Evolutionary conservation across 2,888 invertebrate genomes (phyloP).

Genomic region (Steinernema hermaphroditum): DNA sequence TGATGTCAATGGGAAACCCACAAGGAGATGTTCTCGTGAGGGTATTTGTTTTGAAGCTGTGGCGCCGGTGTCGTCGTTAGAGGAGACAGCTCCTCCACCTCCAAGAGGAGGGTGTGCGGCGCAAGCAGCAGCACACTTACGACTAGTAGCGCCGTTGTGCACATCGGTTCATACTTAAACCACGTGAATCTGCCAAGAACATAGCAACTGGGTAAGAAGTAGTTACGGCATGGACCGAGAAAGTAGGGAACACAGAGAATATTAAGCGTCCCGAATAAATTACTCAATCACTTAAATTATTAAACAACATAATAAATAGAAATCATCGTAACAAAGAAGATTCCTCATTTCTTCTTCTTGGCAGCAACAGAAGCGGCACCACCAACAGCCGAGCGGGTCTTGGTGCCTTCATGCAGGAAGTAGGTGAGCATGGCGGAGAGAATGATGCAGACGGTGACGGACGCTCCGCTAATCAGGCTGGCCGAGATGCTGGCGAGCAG

Average conservation of each 20-base stretch:
- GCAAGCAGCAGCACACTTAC: not conserved
- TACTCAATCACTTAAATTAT: not conserved
- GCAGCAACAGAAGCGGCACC: not conserved
- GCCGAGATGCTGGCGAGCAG: conserved; percentile 41
- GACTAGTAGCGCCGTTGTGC: not conserved
- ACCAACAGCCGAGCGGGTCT: conserved; percentile 39
- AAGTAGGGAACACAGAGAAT: no score
- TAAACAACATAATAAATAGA: conserved; percentile 24
- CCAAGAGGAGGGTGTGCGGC: not conserved
- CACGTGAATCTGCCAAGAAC: no score
- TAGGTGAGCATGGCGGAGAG: conserved; percentile 46
- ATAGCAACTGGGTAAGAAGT: no score
- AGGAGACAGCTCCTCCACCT: not conserved
- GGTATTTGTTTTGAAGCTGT: not conserved
- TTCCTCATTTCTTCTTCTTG: conserved; percentile 31
- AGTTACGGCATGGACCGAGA: no score
- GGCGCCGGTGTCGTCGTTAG: not conserved
- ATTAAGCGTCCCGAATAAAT: not conserved
- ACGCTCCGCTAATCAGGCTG: conserved; percentile 47
- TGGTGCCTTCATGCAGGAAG: conserved; percentile 44
- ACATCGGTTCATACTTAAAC: not conserved
- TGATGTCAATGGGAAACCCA: no score
- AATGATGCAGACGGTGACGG: conserved; percentile 48
- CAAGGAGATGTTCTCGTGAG: conserved; percentile 32
- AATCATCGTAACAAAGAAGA: conserved; percentile 4